These are phyloP conservation scores for Oedothorax gibbosus DNA, from an alignment of 1,140 invertebrate genomes.

Conservation along the genomic window DNA sequence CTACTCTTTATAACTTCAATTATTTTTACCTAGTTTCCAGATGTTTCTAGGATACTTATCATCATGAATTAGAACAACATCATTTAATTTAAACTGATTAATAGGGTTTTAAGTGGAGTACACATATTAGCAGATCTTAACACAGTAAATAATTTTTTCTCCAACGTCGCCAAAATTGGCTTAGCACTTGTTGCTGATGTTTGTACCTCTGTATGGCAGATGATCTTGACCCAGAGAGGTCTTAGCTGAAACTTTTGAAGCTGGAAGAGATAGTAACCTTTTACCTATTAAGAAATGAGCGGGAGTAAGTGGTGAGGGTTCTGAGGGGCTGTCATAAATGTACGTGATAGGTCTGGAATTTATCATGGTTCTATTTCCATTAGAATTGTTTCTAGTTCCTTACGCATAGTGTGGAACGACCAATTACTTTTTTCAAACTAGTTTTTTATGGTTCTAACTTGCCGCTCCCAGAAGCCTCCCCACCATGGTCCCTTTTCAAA, in stretches of 20 bases:
- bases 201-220: neutral
- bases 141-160: neutral
- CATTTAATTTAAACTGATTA: neutral
- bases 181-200: neutral
- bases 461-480: constrained; percentile 10
- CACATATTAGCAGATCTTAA: neutral
- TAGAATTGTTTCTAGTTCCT: neutral
- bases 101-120: neutral
- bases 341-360: constrained; percentile 4
- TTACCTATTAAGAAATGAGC: neutral
- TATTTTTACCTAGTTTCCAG: constrained; percentile 2
- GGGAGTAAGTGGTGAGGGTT: constrained; percentile 8
- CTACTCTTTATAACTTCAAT: neutral
- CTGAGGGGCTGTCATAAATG: neutral
- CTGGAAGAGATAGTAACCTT: neutral
- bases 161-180: constrained; percentile 3
- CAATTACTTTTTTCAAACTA: neutral
- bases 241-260: neutral
- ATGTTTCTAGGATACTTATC: neutral
- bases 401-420: neutral
- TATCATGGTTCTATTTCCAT: constrained; percentile 16
- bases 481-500: constrained; percentile 4
- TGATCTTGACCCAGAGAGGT: neutral
- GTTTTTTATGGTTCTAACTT: constrained; percentile 17
- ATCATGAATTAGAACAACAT: neutral